These are phyloP conservation scores for Pollimyrus isidori DNA, from an alignment of 2,113 vertebrate species.

Conservation along the genomic window DNA sequence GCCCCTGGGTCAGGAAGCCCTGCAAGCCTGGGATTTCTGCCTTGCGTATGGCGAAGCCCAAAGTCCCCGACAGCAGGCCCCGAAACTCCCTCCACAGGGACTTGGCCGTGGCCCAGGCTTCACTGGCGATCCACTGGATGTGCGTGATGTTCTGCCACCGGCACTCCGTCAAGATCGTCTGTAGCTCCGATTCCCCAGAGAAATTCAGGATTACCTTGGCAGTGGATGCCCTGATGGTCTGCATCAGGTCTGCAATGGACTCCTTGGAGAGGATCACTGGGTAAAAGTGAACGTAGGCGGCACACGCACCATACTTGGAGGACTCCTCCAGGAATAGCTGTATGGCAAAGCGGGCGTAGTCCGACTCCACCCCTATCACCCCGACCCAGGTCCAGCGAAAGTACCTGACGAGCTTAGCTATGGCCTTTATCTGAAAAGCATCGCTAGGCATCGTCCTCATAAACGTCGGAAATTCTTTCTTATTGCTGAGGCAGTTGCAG, in stretches of 20 bases:
- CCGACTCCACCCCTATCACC: slow-evolving; percentile 53
- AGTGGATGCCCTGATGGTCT: slow-evolving; percentile 38
- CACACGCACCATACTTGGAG: slow-evolving; percentile 43
- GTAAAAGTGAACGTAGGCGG: slow-evolving; percentile 55
- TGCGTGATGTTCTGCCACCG: slow-evolving; percentile 43
- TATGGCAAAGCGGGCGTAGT: slow-evolving; percentile 58
- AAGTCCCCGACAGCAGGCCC: slow-evolving; percentile 47
- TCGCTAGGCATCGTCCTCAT: slow-evolving; percentile 66
- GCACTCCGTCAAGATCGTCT: slow-evolving; percentile 47
- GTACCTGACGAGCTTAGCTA: slow-evolving; percentile 49
- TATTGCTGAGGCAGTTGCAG: slow-evolving; percentile 57
- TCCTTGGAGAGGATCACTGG: slow-evolving; percentile 37
- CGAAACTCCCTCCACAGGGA: slow-evolving; percentile 47
- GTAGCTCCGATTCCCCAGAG: slow-evolving; percentile 50
- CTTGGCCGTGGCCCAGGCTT: slow-evolving; percentile 57
- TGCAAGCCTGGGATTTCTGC: slow-evolving; percentile 50
- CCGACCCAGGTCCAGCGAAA: slow-evolving; percentile 64
- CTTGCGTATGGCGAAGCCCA: slow-evolving; percentile 57
- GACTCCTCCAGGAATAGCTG: slow-evolving; percentile 59
- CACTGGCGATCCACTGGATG: slow-evolving; percentile 58
- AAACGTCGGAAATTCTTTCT: slow-evolving; percentile 55
- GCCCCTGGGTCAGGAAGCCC: slow-evolving; percentile 36
- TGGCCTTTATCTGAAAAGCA: slow-evolving; percentile 54
- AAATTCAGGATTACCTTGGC: slow-evolving; percentile 57
- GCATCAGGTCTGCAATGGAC: slow-evolving; percentile 40